These are phyloP conservation scores for Gracilinanus agilis DNA, from an alignment of 2,113 vertebrate species.

Conservation along the genomic window DNA sequence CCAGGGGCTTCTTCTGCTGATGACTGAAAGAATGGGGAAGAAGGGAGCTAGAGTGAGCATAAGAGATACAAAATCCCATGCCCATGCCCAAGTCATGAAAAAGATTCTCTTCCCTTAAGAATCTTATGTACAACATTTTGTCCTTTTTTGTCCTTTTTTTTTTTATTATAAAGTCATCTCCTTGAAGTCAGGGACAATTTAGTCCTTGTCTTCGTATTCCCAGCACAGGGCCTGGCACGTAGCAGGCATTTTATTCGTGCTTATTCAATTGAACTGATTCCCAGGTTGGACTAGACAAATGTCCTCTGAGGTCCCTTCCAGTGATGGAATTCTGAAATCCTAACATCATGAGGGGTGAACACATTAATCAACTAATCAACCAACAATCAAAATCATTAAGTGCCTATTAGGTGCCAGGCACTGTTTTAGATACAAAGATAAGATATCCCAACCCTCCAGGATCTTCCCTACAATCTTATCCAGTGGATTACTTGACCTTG, in stretches of 20 bases:
- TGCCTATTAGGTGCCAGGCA: neutral
- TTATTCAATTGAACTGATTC: neutral
- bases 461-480: neutral
- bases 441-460: neutral
- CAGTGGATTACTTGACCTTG: neutral
- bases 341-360: neutral
- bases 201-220: neutral
- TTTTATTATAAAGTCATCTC: neutral
- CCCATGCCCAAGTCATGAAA: neutral
- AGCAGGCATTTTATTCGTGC: neutral
- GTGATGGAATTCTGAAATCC: neutral
- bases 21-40: neutral
- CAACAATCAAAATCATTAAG: neutral
- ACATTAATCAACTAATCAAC: neutral
- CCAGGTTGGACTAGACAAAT: neutral
- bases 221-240: neutral
- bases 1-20: neutral
- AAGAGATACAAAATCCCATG: neutral
- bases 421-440: neutral
- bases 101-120: neutral
- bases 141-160: no score
- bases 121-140: neutral
- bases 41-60: neutral
- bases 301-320: neutral
- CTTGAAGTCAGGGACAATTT: neutral